Evolutionary conservation across 2,113 vertebrate species (phyloP).

Genomic region (Trochalopteron elliotii): DNA sequence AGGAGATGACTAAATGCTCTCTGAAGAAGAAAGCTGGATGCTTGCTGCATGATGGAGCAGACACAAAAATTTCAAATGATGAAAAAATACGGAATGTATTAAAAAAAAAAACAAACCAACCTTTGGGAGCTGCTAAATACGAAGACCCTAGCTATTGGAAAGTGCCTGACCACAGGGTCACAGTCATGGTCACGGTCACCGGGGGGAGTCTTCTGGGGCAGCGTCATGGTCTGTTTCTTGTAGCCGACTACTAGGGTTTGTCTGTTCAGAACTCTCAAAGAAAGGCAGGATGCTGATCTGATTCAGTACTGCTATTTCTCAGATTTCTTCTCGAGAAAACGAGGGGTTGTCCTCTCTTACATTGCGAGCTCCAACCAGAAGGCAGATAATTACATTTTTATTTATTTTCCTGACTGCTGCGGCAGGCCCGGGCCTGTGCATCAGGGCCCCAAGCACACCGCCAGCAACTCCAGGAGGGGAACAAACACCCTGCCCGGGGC

Average conservation of each 20-base stretch:
- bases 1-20: background rate
- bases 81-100: background rate
- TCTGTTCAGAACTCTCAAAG: background rate
- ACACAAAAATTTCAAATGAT: background rate
- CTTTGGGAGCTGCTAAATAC: background rate
- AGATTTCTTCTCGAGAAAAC: background rate
- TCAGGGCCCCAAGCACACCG: background rate
- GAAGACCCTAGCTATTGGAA: background rate
- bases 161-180: background rate
- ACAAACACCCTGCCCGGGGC: background rate
- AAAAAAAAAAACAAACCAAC: background rate
- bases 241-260: background rate
- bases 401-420: background rate
- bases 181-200: accelerated
- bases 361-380: background rate
- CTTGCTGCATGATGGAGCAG: background rate
- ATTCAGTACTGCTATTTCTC: background rate
- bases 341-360: background rate
- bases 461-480: background rate
- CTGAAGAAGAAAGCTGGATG: background rate
- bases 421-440: constrained; percentile 12
- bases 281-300: background rate
- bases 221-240: accelerated
- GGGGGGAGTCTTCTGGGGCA: background rate
- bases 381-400: background rate